phyloP scores from a whole-genome alignment of 2,113 vertebrate species.

The Oreochromis spilurus region DNA sequence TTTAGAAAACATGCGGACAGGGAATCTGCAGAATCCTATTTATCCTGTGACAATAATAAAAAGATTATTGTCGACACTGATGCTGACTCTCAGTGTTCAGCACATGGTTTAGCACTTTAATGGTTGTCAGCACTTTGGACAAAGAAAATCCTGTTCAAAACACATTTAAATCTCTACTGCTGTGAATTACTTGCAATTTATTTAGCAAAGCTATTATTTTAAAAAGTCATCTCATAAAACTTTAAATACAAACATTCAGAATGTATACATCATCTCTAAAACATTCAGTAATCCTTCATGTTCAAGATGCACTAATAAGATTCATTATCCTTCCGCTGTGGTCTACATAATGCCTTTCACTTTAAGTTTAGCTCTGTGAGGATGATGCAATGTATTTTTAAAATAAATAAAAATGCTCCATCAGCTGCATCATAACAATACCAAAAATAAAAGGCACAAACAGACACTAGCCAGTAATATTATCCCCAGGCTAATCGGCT shows the following conservation, averaged over 20 bases:
- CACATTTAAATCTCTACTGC: background rate
- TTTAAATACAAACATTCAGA: background rate
- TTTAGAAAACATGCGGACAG: constrained; percentile 11
- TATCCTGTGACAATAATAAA: constrained; percentile 7
- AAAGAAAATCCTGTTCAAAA: background rate
- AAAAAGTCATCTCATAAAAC: background rate
- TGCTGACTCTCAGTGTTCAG: background rate
- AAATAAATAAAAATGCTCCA: background rate
- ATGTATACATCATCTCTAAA: background rate
- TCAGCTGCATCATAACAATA: background rate
- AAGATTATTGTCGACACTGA: constrained; percentile 18
- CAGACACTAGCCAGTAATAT: background rate
- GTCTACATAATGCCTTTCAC: background rate
- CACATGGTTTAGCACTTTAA: background rate
- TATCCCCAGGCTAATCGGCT: background rate
- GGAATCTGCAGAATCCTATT: constrained; percentile 21
- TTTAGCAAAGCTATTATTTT: background rate
- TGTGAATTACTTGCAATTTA: background rate
- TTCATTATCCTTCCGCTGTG: background rate
- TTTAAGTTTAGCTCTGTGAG: background rate
- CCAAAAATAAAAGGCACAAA: background rate
- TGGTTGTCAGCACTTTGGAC: background rate
- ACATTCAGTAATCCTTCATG: background rate
- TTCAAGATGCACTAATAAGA: background rate
- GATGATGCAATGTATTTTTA: background rate